A percentile compares a stretch with the other conserved stretches of the same genome.
Evolutionary conservation across 2,113 vertebrate species (phyloP).

Genomic region (Pholis gunnellus): DNA sequence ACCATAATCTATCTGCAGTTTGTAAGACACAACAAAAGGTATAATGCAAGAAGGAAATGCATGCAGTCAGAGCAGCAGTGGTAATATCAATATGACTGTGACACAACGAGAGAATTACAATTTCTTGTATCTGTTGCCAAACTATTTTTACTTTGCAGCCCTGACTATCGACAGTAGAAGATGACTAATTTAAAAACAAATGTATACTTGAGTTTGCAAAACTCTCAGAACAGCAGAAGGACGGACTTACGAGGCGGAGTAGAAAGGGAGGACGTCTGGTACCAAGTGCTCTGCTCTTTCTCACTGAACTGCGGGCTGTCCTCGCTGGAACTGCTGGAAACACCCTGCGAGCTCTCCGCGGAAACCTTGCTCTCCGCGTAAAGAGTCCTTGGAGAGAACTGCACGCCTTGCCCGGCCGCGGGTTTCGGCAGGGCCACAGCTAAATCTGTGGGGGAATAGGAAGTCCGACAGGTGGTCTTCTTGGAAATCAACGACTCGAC

Average conservation of each 20-base stretch:
- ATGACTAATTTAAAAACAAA: not conserved
- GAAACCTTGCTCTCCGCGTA: slow-evolving; percentile 74
- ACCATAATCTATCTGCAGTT: not conserved
- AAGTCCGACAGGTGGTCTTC: slow-evolving; percentile 80
- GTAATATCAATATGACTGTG: not conserved
- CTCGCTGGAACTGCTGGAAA: slow-evolving; percentile 70
- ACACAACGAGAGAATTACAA: not conserved
- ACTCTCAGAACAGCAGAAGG: slow-evolving; percentile 8
- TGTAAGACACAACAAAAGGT: not conserved
- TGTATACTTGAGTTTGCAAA: slow-evolving; percentile 1
- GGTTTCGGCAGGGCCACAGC: slow-evolving; percentile 62
- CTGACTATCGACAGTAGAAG: not conserved
- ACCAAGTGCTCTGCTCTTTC: slow-evolving; percentile 83
- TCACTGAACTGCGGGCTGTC: slow-evolving; percentile 77
- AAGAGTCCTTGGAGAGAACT: slow-evolving; percentile 80
- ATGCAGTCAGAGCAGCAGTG: not conserved
- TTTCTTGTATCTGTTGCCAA: not conserved
- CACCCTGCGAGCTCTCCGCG: slow-evolving; percentile 71
- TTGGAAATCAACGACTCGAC: slow-evolving; percentile 89
- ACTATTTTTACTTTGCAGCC: not conserved
- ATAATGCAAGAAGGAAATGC: not conserved
- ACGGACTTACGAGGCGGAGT: slow-evolving; percentile 82
- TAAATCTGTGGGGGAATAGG: slow-evolving; percentile 66
- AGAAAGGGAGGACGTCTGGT: slow-evolving; percentile 79
- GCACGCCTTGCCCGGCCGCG: slow-evolving; percentile 56